Evolutionary conservation across 2,113 vertebrate species (phyloP).

Genomic region (Lipotes vexillifer): DNA sequence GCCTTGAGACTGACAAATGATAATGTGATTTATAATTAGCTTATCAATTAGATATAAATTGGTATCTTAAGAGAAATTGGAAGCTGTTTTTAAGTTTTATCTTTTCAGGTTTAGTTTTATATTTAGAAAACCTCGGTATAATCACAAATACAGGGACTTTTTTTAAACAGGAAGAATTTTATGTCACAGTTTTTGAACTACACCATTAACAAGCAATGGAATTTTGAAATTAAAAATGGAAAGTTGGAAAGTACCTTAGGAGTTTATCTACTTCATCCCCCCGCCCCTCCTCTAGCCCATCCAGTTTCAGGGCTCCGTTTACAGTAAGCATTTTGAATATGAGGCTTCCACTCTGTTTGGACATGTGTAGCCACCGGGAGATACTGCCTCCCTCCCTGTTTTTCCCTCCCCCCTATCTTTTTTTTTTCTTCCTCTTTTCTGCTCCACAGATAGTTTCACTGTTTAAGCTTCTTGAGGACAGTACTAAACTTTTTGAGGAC

Average conservation of each 20-base stretch:
- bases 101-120: slow-evolving; percentile 11
- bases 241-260: background rate
- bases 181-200: background rate
- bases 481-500: background rate
- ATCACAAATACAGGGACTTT: background rate
- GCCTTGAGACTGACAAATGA: background rate
- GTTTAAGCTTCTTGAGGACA: background rate
- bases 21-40: background rate
- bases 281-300: background rate
- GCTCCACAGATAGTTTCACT: background rate
- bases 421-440: background rate
- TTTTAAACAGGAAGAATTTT: background rate
- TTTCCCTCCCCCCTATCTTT: fast-evolving
- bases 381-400: background rate
- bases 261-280: background rate
- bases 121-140: background rate
- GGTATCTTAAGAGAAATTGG: background rate
- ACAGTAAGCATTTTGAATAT: background rate
- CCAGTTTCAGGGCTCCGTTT: background rate
- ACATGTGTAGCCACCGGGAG: background rate
- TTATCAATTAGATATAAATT: background rate
- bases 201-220: background rate
- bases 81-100: background rate
- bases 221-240: background rate
- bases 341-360: background rate